A percentile compares a stretch with the other conserved stretches of the same genome.
phyloP scores from a whole-genome alignment of 92 coral and sea anemone species.

The Paragorgia papillata region DNA sequence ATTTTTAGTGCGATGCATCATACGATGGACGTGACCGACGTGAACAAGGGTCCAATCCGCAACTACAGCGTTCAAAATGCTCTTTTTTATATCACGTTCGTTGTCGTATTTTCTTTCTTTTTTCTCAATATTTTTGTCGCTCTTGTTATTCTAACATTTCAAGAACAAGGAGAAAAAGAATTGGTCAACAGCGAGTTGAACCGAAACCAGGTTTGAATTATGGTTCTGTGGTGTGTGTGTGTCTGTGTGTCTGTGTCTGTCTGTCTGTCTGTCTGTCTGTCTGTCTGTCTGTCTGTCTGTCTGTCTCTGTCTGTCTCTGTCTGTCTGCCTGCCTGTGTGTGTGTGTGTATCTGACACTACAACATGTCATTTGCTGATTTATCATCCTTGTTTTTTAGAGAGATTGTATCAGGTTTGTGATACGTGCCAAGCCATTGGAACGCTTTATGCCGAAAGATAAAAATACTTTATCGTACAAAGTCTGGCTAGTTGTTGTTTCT shows the following conservation, averaged over 20 bases:
- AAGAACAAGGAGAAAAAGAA: constrained; percentile 95
- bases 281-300: too few relatives aligned
- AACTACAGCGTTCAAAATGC: constrained; percentile 84
- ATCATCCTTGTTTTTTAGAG: constrained; percentile 60
- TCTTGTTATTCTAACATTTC: constrained; percentile 91
- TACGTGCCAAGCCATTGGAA: constrained; percentile 87
- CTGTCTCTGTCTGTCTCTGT: too few relatives aligned
- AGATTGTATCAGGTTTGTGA: constrained; percentile 90
- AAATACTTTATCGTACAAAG: constrained; percentile 73
- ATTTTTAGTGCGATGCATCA: constrained; percentile 82
- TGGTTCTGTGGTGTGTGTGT: too few relatives aligned
- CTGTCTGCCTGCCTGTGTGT: too few relatives aligned
- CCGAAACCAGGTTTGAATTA: constrained; percentile 97
- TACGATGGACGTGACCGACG: constrained; percentile 83
- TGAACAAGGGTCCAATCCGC: constrained; percentile 71
- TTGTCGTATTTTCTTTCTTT: constrained; percentile 96
- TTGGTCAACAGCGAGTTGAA: constrained; percentile 88
- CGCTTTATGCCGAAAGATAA: constrained; percentile 86
- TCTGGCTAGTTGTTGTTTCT: constrained; percentile 82
- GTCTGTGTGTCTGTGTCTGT: too few relatives aligned
- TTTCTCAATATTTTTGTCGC: constrained; percentile 98
- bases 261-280: neutral
- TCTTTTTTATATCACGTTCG: constrained; percentile 84
- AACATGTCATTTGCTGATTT: too few relatives aligned
- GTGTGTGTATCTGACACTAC: too few relatives aligned